These are phyloP conservation scores for Panthera leo DNA, from an alignment of 2,113 vertebrate species.

Conservation along the genomic window DNA sequence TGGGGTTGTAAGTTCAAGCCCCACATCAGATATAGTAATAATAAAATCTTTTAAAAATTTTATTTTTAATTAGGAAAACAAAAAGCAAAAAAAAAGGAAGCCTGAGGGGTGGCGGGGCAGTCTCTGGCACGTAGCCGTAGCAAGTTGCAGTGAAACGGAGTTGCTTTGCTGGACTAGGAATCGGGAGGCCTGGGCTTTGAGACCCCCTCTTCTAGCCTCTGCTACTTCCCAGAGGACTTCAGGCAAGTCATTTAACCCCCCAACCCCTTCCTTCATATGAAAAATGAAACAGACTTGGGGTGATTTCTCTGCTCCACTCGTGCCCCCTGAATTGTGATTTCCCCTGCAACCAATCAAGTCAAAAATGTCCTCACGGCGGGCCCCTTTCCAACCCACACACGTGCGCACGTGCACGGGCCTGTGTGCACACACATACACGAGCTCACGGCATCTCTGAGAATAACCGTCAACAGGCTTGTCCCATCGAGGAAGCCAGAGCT, in stretches of 20 bases:
- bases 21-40: neutral
- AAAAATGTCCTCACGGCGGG: neutral
- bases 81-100: neutral
- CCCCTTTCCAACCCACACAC: neutral
- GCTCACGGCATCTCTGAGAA: neutral
- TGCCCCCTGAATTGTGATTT: neutral
- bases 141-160: neutral
- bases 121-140: neutral
- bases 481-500: neutral
- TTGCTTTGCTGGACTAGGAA: too few species aligned
- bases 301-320: neutral
- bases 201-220: neutral
- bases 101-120: fast-evolving
- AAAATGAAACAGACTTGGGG: neutral
- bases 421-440: too few species aligned
- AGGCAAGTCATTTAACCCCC: neutral
- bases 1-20: neutral
- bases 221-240: neutral
- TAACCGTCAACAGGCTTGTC: fast-evolving
- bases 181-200: too few species aligned
- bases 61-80: too few species aligned
- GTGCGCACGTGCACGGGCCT: too few species aligned
- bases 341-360: neutral
- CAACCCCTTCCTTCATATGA: neutral
- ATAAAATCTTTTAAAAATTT: neutral